Conservation (phyloP, 1,140 invertebrate species). For the Trachelipus rathkii region DNA sequence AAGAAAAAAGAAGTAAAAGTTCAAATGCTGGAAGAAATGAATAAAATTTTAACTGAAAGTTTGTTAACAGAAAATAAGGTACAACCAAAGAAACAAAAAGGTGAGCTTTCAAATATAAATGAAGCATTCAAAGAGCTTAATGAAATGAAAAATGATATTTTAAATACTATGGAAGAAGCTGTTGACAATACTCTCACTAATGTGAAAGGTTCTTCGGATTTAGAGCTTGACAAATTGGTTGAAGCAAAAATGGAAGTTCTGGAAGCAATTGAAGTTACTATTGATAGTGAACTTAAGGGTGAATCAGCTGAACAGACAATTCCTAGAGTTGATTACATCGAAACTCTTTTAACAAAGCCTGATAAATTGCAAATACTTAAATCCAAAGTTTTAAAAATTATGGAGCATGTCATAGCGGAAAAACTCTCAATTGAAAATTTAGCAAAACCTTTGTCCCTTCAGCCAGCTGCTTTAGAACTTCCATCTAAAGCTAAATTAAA, state of each 20-base stretch:
- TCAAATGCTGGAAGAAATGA: too few relatives aligned
- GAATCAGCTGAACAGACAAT: background rate
- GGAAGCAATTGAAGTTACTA: background rate
- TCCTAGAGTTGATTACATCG: too few relatives aligned
- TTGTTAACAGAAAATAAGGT: background rate
- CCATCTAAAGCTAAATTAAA: background rate
- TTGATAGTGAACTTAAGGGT: background rate
- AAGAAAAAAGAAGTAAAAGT: too few relatives aligned
- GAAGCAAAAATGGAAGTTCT: too few relatives aligned
- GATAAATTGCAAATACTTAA: too few relatives aligned
- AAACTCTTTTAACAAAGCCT: too few relatives aligned
- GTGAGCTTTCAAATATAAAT: background rate
- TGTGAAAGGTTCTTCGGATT: too few relatives aligned
- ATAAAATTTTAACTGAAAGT: too few relatives aligned
- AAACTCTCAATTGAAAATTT: background rate
- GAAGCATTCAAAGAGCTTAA: background rate
- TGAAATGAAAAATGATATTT: background rate
- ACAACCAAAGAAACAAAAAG: background rate
- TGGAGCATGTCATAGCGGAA: background rate
- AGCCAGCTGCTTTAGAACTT: too few relatives aligned
- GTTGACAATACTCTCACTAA: background rate
- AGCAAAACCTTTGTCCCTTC: background rate
- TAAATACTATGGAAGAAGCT: background rate
- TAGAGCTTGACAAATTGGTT: too few relatives aligned
- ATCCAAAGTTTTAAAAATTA: background rate